These are phyloP conservation scores for Scaptomyza flava DNA, from an alignment of 2,888 invertebrate genomes.

Conservation along the genomic window DNA sequence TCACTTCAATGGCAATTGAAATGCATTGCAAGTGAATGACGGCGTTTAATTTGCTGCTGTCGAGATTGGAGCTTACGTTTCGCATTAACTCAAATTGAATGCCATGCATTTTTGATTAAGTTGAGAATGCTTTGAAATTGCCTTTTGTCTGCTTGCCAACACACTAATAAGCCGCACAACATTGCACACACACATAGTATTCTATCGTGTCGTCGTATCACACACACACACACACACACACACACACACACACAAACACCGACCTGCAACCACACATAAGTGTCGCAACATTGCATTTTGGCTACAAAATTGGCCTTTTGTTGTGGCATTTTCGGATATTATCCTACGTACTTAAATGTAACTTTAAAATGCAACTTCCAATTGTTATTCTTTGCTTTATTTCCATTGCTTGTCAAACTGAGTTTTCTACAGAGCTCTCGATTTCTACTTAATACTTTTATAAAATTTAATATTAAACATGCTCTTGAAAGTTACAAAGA, in stretches of 20 bases:
- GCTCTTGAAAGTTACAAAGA: no score
- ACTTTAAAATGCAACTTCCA: no score
- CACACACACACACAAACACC: conserved; percentile 16
- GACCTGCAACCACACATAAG: conserved; percentile 24
- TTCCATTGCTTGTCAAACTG: no score
- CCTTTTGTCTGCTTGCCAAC: conserved; percentile 13
- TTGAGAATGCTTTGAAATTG: conserved; percentile 30
- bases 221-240: conserved; percentile 10
- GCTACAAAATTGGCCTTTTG: not conserved
- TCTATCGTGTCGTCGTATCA: not conserved
- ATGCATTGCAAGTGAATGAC: conserved; percentile 43
- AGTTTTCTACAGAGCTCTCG: no score
- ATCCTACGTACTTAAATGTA: no score
- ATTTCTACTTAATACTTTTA: no score
- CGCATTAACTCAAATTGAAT: conserved; percentile 60
- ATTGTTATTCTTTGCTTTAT: no score
- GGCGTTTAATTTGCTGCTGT: conserved; percentile 47
- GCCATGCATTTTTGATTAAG: conserved; percentile 61
- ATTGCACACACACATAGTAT: not conserved
- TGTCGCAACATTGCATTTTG: conserved; percentile 27
- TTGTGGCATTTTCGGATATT: no score
- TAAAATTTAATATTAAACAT: no score
- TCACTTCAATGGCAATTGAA: conserved; percentile 38
- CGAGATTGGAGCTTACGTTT: conserved; percentile 48
- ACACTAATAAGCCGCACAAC: conserved; percentile 16